These are phyloP conservation scores for Valencia hispanica DNA, from an alignment of 2,797 vertebrate species.

Conservation along the genomic window DNA sequence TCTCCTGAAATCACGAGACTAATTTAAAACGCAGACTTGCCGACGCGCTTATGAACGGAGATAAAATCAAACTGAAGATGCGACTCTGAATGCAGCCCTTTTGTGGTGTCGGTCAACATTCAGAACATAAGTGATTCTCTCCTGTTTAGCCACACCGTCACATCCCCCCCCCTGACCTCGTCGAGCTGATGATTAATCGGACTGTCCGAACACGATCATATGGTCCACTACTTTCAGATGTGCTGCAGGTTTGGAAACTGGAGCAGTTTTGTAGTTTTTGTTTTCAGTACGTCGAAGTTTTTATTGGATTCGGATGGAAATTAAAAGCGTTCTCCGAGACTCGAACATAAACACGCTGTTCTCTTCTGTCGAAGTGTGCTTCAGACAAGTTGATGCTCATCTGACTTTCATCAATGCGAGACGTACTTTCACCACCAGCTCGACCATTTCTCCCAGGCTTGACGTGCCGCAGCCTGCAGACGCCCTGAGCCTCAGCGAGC, in stretches of 20 bases:
- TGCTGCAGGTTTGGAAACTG: too few relatives aligned
- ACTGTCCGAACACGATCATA: not conserved
- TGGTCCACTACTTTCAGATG: not conserved
- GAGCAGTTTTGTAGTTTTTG: not conserved
- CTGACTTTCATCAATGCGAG: not conserved
- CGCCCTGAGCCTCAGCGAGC: not conserved
- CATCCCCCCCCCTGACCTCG: not conserved
- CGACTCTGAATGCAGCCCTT: not conserved
- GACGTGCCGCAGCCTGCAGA: not conserved
- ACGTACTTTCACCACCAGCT: conserved; percentile 3
- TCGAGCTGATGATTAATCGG: not conserved
- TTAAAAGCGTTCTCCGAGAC: not conserved
- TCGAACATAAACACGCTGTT: not conserved
- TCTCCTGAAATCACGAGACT: too few relatives aligned
- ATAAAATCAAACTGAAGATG: not conserved
- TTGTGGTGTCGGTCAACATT: not conserved
- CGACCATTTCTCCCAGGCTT: not conserved
- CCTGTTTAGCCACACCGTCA: not conserved
- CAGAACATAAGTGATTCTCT: not conserved
- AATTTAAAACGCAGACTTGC: too few relatives aligned
- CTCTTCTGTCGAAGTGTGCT: not conserved
- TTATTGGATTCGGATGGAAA: too few relatives aligned
- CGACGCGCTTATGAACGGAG: too few relatives aligned
- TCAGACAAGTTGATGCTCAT: conserved; percentile 5
- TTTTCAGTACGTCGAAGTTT: not conserved